These are phyloP conservation scores for Nylanderia fulva DNA, from an alignment of 1,140 invertebrate genomes.

Conservation along the genomic window DNA sequence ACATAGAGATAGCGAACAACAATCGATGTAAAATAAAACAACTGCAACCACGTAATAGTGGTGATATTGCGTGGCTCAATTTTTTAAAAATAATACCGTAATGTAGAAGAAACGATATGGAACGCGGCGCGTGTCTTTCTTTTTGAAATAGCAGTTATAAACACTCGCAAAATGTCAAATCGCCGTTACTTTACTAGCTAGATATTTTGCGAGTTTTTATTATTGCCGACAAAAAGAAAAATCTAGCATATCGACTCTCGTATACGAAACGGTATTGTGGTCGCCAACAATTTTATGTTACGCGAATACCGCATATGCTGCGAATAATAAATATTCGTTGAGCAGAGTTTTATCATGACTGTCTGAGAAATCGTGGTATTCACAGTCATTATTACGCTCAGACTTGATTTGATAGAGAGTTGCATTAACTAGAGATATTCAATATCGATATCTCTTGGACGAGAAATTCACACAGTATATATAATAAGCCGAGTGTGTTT, in stretches of 20 bases:
- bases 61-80: neutral
- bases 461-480: constrained; percentile 12
- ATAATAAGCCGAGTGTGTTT: neutral
- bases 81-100: neutral
- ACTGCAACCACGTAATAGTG: constrained; percentile 16
- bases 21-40: constrained; percentile 31
- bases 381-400: constrained; percentile 3
- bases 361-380: constrained; percentile 5
- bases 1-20: constrained; percentile 40
- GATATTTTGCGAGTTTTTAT: constrained; percentile 16
- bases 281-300: constrained; percentile 23
- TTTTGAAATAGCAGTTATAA: neutral
- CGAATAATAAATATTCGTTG: constrained; percentile 24
- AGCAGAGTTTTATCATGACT: constrained; percentile 29
- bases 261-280: constrained; percentile 10
- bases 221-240: neutral
- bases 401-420: constrained; percentile 25
- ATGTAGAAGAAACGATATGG: neutral
- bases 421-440: constrained; percentile 6
- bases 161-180: neutral
- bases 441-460: constrained; percentile 22
- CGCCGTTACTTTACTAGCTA: constrained; percentile 1
- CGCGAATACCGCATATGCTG: constrained; percentile 4
- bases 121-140: neutral
- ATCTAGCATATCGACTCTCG: neutral